These are phyloP conservation scores for Xestia sexstrigata DNA, from an alignment of 2,888 invertebrate species.

Conservation along the genomic window DNA sequence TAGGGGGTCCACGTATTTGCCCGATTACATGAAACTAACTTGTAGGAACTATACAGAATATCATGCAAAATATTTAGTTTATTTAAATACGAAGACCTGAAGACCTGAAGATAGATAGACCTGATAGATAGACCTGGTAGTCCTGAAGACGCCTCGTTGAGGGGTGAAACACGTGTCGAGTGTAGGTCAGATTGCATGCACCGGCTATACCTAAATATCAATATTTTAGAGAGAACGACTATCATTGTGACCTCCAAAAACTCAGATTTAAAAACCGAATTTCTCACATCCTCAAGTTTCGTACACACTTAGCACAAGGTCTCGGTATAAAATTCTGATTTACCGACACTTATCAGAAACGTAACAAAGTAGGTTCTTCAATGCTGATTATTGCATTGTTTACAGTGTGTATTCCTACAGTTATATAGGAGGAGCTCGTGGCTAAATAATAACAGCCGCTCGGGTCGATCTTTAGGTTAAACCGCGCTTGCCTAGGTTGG, in stretches of 20 bases:
- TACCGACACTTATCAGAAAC: too few species aligned
- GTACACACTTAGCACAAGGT: slow-evolving; percentile 1
- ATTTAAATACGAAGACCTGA: not conserved
- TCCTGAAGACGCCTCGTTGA: not conserved
- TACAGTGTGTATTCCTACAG: not conserved
- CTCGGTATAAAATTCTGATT: not conserved
- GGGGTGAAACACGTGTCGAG: not conserved
- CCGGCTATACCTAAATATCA: not conserved
- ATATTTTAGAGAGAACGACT: not conserved
- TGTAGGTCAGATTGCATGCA: not conserved
- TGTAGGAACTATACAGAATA: not conserved
- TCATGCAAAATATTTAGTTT: not conserved
- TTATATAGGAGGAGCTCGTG: too few species aligned
- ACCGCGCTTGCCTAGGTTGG: too few species aligned
- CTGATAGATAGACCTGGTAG: too few species aligned
- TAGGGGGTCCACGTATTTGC: not conserved
- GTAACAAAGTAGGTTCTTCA: not conserved
- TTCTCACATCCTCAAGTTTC: not conserved
- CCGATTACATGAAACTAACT: not conserved
- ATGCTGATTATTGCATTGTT: not conserved
- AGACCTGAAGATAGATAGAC: too few species aligned
- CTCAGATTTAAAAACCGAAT: not conserved
- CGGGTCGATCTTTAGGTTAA: too few species aligned
- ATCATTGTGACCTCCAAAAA: not conserved
- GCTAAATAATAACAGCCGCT: too few species aligned